These are phyloP conservation scores for Diaperis boleti DNA, from an alignment of 2,888 invertebrate genomes.

Conservation along the genomic window DNA sequence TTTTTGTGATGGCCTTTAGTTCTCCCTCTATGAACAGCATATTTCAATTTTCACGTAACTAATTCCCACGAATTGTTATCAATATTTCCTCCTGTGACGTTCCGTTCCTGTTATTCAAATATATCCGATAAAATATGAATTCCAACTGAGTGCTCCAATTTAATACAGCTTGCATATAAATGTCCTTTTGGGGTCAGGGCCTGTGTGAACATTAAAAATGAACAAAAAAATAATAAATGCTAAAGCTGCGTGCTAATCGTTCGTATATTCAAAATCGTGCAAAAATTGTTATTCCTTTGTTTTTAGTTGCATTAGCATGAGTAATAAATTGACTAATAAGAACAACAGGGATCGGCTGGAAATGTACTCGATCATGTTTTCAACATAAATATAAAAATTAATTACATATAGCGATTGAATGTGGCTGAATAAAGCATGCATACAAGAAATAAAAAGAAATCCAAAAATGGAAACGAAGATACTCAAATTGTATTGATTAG, in stretches of 20 bases:
- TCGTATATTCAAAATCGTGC: too few relatives aligned
- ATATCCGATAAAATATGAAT: constrained; percentile 1
- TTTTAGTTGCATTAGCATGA: not conserved
- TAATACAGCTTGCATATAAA: not conserved
- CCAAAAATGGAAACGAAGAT: too few relatives aligned
- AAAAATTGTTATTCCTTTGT: too few relatives aligned
- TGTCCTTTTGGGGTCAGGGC: not conserved
- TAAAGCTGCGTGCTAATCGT: not conserved
- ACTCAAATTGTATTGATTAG: too few relatives aligned
- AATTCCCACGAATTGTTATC: constrained; percentile 14
- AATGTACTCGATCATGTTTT: too few relatives aligned
- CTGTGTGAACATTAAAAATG: not conserved
- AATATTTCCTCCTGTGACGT: constrained; percentile 6
- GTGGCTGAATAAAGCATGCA: too few relatives aligned
- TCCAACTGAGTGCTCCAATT: not conserved
- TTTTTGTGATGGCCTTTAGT: not conserved
- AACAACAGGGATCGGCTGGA: too few relatives aligned
- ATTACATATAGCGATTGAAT: too few relatives aligned
- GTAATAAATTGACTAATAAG: too few relatives aligned
- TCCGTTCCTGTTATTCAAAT: too few relatives aligned
- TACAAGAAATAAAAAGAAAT: too few relatives aligned
- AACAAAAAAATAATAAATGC: not conserved
- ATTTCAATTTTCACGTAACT: not conserved
- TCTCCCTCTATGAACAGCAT: not conserved
- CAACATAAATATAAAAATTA: too few relatives aligned